Conservation (phyloP, 2,888 invertebrate genomes). For the Euproctis similis region DNA sequence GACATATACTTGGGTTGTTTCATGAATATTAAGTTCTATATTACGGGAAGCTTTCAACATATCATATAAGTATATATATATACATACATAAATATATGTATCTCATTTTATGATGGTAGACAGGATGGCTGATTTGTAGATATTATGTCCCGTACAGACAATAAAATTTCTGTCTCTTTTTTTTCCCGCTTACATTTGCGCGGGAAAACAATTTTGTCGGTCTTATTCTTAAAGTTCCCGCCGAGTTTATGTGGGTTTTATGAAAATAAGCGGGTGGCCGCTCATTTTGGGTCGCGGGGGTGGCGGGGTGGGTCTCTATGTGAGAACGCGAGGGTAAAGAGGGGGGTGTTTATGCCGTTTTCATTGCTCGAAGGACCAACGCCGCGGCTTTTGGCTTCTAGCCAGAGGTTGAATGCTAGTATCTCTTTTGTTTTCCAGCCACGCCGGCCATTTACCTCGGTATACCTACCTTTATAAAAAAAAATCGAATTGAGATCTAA, state of each 20-base stretch:
- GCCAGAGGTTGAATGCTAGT: constrained; percentile 53
- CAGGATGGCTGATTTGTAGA: constrained; percentile 20
- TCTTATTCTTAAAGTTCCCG: constrained; percentile 46
- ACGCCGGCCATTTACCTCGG: constrained; percentile 34
- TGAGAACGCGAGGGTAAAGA: constrained; percentile 24
- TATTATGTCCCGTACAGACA: constrained; percentile 16
- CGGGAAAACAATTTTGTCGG: constrained; percentile 51
- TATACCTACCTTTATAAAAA: constrained; percentile 30
- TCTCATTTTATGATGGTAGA: constrained; percentile 25
- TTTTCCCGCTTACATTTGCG: constrained; percentile 31
- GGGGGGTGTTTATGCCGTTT: constrained; percentile 60
- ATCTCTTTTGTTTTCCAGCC: constrained; percentile 52
- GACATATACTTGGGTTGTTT: constrained; percentile 11
- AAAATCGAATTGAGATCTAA: constrained; percentile 26
- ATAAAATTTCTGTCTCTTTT: no score
- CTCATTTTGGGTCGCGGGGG: constrained; percentile 62
- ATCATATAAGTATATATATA: constrained; percentile 15
- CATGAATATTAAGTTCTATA: constrained; percentile 14
- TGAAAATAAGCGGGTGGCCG: constrained; percentile 72
- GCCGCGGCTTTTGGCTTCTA: constrained; percentile 53
- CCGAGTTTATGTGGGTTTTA: constrained; percentile 64
- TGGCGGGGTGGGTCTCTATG: constrained; percentile 21
- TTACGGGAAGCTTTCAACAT: constrained; percentile 5
- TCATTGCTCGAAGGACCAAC: constrained; percentile 50
- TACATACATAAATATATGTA: no score